Percentiles rank a stretch among this genome's conserved stretches.
Evolutionary conservation across 2,113 vertebrate genomes (phyloP).

Genomic region (Peromyscus leucopus): DNA sequence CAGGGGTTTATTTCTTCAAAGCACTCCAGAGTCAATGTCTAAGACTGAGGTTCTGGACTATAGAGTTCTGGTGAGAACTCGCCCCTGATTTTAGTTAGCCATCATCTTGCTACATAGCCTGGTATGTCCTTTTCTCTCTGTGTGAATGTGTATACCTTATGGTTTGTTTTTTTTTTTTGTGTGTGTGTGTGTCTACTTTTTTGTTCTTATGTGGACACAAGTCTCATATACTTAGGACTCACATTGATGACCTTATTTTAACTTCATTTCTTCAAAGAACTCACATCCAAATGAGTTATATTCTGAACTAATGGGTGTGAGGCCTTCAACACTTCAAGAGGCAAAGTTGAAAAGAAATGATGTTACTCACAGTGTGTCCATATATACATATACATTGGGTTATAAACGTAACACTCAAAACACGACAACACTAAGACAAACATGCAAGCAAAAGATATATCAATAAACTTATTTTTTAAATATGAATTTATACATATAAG

Average conservation of each 20-base stretch:
- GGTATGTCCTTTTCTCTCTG: not conserved
- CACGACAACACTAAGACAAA: not conserved
- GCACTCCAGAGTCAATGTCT: not conserved
- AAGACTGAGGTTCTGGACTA: not conserved
- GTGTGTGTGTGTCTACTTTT: not conserved
- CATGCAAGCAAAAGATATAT: not conserved
- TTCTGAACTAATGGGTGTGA: not conserved
- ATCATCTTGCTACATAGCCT: not conserved
- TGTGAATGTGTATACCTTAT: rapidly evolving
- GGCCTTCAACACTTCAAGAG: not conserved
- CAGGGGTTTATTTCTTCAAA: not conserved
- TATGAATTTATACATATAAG: not conserved
- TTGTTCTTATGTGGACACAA: not conserved
- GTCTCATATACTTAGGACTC: not conserved
- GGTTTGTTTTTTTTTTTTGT: no score
- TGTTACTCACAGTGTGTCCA: not conserved
- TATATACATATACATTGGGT: not conserved
- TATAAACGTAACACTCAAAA: not conserved
- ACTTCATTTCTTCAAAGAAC: not conserved
- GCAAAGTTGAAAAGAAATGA: not conserved
- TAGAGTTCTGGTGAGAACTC: not conserved
- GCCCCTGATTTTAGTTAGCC: not conserved
- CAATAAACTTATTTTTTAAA: slow-evolving; percentile 10
- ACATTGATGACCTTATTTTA: not conserved
- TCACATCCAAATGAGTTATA: not conserved